A percentile compares a stretch with the other conserved stretches of the same genome.
Evolutionary conservation across 2,797 vertebrate genomes (phyloP).

Genomic region (Clarias laeviceps): DNA sequence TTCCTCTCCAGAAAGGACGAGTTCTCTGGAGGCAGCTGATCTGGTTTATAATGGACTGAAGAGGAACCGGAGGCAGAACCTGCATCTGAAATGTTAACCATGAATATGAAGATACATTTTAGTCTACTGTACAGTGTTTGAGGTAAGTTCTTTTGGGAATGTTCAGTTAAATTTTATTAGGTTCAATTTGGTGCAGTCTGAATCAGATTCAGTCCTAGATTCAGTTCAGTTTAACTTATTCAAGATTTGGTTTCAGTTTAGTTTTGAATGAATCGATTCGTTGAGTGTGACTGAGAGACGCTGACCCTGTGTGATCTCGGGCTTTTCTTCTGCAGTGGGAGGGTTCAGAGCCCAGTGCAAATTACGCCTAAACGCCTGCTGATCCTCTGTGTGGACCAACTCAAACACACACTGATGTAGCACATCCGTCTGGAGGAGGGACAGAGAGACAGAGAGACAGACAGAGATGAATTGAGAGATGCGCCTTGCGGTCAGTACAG

Average conservation of each 20-base stretch:
- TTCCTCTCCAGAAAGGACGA: constrained; percentile 76
- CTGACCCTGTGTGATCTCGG: constrained; percentile 67
- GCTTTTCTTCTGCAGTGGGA: constrained; percentile 54
- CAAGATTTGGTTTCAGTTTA: background rate
- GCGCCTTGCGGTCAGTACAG: background rate
- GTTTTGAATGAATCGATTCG: background rate
- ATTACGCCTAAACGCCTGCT: constrained; percentile 79
- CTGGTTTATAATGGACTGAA: constrained; percentile 61
- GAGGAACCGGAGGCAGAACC: constrained; percentile 59
- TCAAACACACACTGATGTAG: constrained; percentile 83
- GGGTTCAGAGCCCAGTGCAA: constrained; percentile 81
- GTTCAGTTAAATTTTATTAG: background rate
- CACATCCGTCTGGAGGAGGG: constrained; percentile 75
- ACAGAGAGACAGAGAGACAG: constrained; percentile 28
- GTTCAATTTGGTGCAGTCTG: background rate
- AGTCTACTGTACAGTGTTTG: background rate
- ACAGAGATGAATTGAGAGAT: background rate
- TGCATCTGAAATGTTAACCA: constrained; percentile 55
- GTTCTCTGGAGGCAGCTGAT: constrained; percentile 69
- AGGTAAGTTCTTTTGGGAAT: background rate
- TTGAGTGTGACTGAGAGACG: background rate
- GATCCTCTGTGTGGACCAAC: constrained; percentile 81
- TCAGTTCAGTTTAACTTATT: background rate
- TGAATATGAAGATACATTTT: background rate
- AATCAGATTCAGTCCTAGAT: background rate